Percentiles rank a stretch among this genome's conserved stretches.
Evolutionary conservation across 1,140 invertebrate genomes (phyloP).

Genomic region (Harlomillsia oculata): DNA sequence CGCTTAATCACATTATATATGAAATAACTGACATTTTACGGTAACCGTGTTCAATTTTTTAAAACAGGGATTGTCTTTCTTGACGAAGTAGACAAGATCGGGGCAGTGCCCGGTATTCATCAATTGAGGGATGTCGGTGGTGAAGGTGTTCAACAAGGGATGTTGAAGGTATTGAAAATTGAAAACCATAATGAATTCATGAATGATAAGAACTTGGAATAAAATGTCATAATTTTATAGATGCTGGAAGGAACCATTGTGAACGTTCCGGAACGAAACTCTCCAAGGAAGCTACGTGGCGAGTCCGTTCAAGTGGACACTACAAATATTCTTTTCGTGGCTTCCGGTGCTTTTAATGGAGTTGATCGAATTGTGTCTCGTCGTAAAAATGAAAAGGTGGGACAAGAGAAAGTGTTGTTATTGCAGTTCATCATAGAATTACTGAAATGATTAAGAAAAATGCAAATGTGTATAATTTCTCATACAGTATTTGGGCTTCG

Average conservation of each 20-base stretch:
- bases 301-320: constrained; percentile 96
- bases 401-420: constrained; percentile 13
- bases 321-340: constrained; percentile 97
- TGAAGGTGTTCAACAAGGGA: constrained; percentile 97
- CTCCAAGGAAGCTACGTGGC: constrained; percentile 77
- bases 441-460: too few species aligned
- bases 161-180: constrained; percentile 89
- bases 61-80: constrained; percentile 99
- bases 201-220: too few species aligned
- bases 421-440: not conserved
- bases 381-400: constrained; percentile 85
- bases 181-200: too few species aligned
- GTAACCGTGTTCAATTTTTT: too few species aligned
- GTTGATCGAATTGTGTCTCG: constrained; percentile 86
- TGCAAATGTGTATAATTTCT: constrained; percentile 16
- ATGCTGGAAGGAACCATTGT: constrained; percentile 97
- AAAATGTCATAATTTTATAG: constrained; percentile 43
- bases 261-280: constrained; percentile 92
- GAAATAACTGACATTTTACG: too few species aligned
- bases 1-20: too few species aligned
- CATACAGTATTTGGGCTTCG: constrained; percentile 79
- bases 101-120: constrained; percentile 92
- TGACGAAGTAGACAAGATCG: constrained; percentile 99
- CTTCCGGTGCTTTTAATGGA: constrained; percentile 95
- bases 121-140: constrained; percentile 93